These are phyloP conservation scores for Polypterus bichir DNA, from an alignment of 2,113 vertebrate species.

Conservation along the genomic window DNA sequence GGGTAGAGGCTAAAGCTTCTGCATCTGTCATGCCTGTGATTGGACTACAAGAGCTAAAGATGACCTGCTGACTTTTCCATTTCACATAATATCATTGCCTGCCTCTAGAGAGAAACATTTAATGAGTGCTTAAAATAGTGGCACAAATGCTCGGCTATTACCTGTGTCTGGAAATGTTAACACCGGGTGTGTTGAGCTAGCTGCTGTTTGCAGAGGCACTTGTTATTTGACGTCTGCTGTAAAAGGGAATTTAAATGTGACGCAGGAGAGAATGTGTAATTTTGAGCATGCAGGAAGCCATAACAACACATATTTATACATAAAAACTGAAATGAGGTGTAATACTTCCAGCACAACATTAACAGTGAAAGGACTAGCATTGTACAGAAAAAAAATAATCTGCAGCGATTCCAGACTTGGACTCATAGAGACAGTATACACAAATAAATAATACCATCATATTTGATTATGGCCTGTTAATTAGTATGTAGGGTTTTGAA, in stretches of 20 bases:
- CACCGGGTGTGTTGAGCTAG: not conserved
- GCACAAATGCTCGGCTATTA: not conserved
- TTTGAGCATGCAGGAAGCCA: too few species aligned
- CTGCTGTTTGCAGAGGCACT: not conserved
- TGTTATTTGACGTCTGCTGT: not conserved
- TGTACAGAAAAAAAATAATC: too few species aligned
- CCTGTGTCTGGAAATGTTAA: not conserved
- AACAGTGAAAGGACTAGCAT: too few species aligned
- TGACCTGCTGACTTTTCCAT: conserved; percentile 21
- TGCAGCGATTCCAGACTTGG: too few species aligned
- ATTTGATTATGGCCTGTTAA: too few species aligned
- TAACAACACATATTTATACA: too few species aligned
- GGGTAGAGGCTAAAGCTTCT: conserved; percentile 4
- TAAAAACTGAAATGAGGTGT: too few species aligned
- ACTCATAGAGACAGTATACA: too few species aligned
- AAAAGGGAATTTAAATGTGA: not conserved
- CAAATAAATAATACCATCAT: too few species aligned
- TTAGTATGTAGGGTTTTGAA: too few species aligned
- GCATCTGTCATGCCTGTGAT: conserved; percentile 9
- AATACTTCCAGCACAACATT: too few species aligned
- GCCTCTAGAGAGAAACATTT: conserved; percentile 15
- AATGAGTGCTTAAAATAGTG: conserved; percentile 17
- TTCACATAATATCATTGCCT: conserved; percentile 19
- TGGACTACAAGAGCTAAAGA: conserved; percentile 19
- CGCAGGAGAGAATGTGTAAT: too few species aligned